Conservation (phyloP, 2,888 invertebrate species). For the Chrysomela aeneicollis region DNA sequence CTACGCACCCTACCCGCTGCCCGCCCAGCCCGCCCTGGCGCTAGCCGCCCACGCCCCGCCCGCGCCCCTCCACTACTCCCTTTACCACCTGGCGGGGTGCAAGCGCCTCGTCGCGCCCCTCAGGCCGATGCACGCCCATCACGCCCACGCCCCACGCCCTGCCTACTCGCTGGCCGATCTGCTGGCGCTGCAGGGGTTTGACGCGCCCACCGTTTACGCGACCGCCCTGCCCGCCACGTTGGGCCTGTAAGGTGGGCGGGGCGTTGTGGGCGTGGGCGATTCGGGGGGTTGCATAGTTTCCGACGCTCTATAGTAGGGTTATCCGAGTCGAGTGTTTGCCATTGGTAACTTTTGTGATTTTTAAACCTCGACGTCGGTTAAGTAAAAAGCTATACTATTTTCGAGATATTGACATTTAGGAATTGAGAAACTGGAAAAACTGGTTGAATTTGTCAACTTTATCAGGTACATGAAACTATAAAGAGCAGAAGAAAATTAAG, state of each 20-base stretch:
- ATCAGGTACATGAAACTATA: too few species aligned
- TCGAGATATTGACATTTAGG: too few species aligned
- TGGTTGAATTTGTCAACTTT: too few species aligned
- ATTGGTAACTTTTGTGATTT: too few species aligned
- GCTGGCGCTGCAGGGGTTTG: constrained; percentile 73
- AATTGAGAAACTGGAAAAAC: too few species aligned
- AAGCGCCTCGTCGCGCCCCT: constrained; percentile 68
- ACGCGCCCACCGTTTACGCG: constrained; percentile 70
- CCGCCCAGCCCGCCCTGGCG: constrained; percentile 39
- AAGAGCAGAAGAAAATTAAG: too few species aligned
- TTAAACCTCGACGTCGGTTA: too few species aligned
- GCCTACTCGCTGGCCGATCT: constrained; percentile 76
- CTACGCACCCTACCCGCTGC: constrained; percentile 68
- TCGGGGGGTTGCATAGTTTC: too few species aligned
- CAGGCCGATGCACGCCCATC: constrained; percentile 57
- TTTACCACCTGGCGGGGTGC: constrained; percentile 65
- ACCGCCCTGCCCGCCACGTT: constrained; percentile 73
- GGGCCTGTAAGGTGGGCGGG: constrained; percentile 66
- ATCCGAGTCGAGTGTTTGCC: too few species aligned
- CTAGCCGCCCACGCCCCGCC: constrained; percentile 45
- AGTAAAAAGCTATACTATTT: too few species aligned
- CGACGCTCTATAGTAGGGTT: too few species aligned
- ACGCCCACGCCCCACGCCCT: constrained; percentile 66
- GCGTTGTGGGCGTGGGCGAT: too few species aligned
- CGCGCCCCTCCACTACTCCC: constrained; percentile 58